Evolutionary conservation across 92 coral and sea anemone species (phyloP).

Genomic region (Umimayanthus kanabou): DNA sequence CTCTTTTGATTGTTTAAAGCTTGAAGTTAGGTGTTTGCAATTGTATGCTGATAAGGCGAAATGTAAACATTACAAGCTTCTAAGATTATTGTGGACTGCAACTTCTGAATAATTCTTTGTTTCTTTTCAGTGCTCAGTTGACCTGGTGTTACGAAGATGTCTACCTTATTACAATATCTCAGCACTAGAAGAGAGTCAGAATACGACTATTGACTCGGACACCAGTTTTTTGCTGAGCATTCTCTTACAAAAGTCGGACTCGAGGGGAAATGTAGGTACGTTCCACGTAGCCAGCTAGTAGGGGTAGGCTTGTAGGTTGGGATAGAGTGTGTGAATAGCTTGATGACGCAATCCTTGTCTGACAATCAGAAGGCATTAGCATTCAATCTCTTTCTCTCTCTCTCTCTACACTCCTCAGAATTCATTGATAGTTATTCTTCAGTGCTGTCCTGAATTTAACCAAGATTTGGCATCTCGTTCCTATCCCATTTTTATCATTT

Average conservation of each 20-base stretch:
- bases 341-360: too few relatives aligned
- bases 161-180: slow-evolving; percentile 85
- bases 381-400: too few relatives aligned
- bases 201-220: slow-evolving; percentile 69
- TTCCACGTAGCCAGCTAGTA: background rate
- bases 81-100: background rate
- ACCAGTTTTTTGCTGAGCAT: slow-evolving; percentile 76
- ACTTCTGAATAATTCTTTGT: background rate
- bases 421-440: too few relatives aligned
- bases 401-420: too few relatives aligned
- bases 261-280: slow-evolving; percentile 85
- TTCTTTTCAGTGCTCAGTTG: slow-evolving; percentile 76
- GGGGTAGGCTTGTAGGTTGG: too few relatives aligned
- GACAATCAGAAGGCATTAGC: too few relatives aligned
- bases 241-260: slow-evolving; percentile 83
- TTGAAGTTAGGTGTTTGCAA: too few relatives aligned
- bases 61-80: background rate
- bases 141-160: slow-evolving; percentile 83
- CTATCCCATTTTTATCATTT: too few relatives aligned
- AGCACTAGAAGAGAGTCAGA: slow-evolving; percentile 59
- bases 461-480: too few relatives aligned
- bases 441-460: too few relatives aligned
- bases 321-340: too few relatives aligned
- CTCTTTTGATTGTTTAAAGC: too few relatives aligned
- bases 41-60: background rate